These are phyloP conservation scores for Mactra quadrangularis DNA, from an alignment of 1,140 invertebrate genomes.

Conservation along the genomic window DNA sequence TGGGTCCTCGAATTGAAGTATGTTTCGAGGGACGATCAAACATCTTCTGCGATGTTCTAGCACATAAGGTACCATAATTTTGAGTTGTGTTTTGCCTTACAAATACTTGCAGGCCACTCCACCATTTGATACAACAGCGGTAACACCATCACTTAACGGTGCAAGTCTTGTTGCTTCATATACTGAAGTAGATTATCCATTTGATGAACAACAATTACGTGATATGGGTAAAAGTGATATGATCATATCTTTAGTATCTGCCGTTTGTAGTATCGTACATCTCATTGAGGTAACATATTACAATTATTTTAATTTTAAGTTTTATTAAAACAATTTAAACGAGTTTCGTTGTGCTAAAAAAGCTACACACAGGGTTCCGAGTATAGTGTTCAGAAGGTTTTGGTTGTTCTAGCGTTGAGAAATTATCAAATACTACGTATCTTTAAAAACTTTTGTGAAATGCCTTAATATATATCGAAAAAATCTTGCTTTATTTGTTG, in stretches of 20 bases:
- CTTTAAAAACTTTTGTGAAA: no score
- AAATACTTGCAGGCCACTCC: constrained; percentile 22
- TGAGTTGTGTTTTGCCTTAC: no score
- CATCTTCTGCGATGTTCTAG: no score
- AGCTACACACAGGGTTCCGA: not conserved
- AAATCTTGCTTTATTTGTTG: no score
- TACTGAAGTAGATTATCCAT: constrained; percentile 15
- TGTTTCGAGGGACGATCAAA: no score
- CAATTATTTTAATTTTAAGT: not conserved
- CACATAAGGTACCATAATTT: no score
- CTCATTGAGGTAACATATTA: constrained; percentile 23
- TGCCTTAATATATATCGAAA: no score
- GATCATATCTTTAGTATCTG: constrained; percentile 37
- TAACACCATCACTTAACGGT: not conserved
- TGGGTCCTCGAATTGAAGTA: no score
- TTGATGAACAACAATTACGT: not conserved
- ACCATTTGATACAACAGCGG: not conserved
- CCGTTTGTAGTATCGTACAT: constrained; percentile 34
- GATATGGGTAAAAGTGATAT: constrained; percentile 45
- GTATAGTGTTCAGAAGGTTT: not conserved
- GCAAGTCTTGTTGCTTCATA: not conserved
- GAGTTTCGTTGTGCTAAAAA: not conserved
- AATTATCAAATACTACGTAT: no score
- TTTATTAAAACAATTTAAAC: not conserved
- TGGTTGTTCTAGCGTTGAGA: not conserved